Evolutionary conservation across 1,140 invertebrate genomes (phyloP).

Genomic region (Phthorimaea operculella): DNA sequence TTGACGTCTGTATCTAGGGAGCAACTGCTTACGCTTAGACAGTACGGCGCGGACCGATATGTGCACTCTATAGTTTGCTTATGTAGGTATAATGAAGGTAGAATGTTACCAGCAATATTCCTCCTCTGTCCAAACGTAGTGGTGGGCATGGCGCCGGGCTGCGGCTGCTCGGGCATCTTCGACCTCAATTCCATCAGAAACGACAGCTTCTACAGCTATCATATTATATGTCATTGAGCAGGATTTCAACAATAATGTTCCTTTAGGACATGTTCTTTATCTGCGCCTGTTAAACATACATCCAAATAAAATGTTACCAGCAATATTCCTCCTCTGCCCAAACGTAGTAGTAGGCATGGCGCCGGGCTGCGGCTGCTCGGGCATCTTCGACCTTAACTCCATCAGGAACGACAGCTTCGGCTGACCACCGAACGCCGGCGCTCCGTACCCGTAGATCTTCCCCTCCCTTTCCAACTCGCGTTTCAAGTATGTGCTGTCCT

Average conservation of each 20-base stretch:
- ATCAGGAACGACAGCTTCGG: constrained; percentile 68
- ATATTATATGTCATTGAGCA: too few species aligned
- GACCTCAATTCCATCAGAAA: constrained; percentile 71
- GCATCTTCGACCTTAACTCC: constrained; percentile 70
- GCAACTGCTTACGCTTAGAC: too few species aligned
- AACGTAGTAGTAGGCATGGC: constrained; percentile 46
- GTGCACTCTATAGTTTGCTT: too few species aligned
- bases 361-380: constrained; percentile 56
- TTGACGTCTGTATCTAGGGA: too few species aligned
- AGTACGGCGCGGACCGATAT: too few species aligned
- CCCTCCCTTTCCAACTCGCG: constrained; percentile 64
- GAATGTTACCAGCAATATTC: constrained; percentile 36
- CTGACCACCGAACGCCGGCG: constrained; percentile 42
- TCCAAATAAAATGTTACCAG: constrained; percentile 23
- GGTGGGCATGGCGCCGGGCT: constrained; percentile 30
- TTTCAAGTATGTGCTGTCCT: constrained; percentile 58
- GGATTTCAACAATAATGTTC: too few species aligned
- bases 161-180: constrained; percentile 66
- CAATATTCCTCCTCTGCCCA: constrained; percentile 48
- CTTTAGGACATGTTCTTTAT: too few species aligned
- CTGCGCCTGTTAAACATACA: too few species aligned
- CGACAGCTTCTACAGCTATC: constrained; percentile 59
- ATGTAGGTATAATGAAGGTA: too few species aligned
- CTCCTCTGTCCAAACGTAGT: constrained; percentile 56
- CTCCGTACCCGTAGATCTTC: constrained; percentile 49